Evolutionary conservation across 53 echinoderm and acorn worm genomes (phyloP).

Genomic region (Luidia sarsii): DNA sequence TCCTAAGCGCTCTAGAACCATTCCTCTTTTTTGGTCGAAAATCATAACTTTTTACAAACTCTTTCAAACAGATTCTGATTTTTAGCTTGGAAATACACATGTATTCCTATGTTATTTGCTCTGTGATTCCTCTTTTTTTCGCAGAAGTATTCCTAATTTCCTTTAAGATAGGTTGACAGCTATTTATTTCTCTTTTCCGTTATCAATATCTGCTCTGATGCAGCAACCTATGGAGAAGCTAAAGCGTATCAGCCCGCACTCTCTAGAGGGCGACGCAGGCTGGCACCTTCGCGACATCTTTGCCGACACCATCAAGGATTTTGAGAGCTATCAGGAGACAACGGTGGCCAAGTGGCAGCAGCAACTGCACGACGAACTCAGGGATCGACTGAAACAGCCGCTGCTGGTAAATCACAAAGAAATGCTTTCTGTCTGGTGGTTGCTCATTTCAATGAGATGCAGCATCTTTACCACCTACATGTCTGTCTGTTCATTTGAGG

Average conservation of each 20-base stretch:
- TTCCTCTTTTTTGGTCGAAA: not conserved
- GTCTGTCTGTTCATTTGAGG: no score
- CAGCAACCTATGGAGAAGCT: conserved; percentile 99
- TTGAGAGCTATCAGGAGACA: conserved; percentile 81
- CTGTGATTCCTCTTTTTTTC: no score
- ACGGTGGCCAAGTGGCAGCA: conserved; percentile 80
- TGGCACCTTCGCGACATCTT: conserved; percentile 98
- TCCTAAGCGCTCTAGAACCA: no score
- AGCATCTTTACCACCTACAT: no score
- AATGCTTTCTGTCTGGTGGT: no score
- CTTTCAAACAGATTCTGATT: no score
- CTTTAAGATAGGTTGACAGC: no score
- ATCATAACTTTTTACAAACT: no score
- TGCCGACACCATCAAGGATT: conserved; percentile 85
- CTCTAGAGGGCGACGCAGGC: conserved; percentile 94
- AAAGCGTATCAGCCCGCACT: conserved; percentile 93
- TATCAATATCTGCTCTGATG: not conserved
- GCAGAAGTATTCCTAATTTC: no score
- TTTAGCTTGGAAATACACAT: no score
- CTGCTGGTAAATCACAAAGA: conserved; percentile 95
- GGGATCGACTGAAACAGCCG: conserved; percentile 94
- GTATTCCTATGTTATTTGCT: no score
- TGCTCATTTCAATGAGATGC: no score
- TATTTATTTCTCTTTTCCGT: not conserved
- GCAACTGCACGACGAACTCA: conserved; percentile 81